Evolutionary conservation across 2,888 invertebrate species (phyloP).

Genomic region (Sicus ferrugineus): DNA sequence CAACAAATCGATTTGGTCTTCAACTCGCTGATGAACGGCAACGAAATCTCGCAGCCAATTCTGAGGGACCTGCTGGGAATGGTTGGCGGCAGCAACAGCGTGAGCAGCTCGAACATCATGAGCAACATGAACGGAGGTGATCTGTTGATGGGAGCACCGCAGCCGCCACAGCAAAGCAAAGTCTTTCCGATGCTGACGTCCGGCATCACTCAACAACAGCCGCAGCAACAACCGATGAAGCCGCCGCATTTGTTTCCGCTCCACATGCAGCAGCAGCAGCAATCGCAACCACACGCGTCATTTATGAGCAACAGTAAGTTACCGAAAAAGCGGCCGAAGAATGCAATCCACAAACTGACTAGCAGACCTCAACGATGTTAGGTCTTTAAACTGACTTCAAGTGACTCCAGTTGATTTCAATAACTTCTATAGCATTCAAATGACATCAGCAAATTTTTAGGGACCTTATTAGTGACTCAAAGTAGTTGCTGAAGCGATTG

Average conservation of each 20-base stretch:
- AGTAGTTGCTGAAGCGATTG: no score
- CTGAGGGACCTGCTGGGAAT: conserved; percentile 61
- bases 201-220: conserved; percentile 21
- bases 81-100: conserved; percentile 51
- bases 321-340: no score
- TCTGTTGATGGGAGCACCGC: conserved; percentile 36
- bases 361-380: no score
- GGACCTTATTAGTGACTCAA: no score
- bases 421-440: no score
- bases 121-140: conserved; percentile 46
- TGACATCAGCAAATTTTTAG: no score
- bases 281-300: not conserved
- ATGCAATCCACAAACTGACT: no score
- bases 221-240: not conserved
- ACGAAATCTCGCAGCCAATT: conserved; percentile 62
- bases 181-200: conserved; percentile 39
- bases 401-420: no score
- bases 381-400: no score
- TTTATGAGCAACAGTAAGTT: conserved; percentile 54
- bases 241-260: conserved; percentile 37
- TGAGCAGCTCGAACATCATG: conserved; percentile 42
- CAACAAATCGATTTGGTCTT: conserved; percentile 64
- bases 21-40: conserved; percentile 63
- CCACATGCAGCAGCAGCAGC: conserved; percentile 37
- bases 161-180: conserved; percentile 40